A percentile compares a stretch with the other conserved stretches of the same genome.
phyloP scores from a whole-genome alignment of 2,797 vertebrate genomes.

The Halcyon chelicuti region DNA sequence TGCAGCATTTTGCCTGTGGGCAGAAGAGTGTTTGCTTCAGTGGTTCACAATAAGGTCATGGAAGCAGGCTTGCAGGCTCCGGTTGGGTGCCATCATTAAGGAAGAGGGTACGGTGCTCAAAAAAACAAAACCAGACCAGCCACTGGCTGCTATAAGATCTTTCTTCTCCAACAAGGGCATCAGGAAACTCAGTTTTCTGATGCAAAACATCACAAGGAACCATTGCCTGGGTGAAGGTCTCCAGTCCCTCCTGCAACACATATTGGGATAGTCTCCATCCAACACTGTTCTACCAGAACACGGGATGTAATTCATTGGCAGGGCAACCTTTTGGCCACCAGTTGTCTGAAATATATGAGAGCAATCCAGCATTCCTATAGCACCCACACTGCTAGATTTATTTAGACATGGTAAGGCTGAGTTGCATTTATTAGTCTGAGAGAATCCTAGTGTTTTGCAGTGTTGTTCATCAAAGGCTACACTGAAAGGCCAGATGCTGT shows the following conservation, averaged over 20 bases:
- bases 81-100: neutral
- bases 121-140: neutral
- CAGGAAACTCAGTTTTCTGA: neutral
- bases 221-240: neutral
- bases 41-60: neutral
- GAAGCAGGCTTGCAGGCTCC: neutral
- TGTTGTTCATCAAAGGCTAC: neutral
- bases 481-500: neutral
- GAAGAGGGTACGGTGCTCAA: neutral
- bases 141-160: neutral
- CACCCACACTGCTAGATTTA: no score
- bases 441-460: neutral
- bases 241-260: neutral
- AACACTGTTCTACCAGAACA: neutral
- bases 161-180: neutral
- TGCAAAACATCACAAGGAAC: neutral
- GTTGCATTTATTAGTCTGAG: rapidly evolving
- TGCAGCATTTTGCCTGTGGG: neutral
- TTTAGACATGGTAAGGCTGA: neutral
- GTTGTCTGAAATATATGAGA: neutral
- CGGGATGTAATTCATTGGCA: neutral
- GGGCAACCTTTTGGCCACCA: neutral
- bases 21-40: neutral
- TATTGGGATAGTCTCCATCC: neutral
- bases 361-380: rapidly evolving